Conservation (phyloP, 2,113 vertebrate genomes). For the Pelmatolapia mariae region DNA sequence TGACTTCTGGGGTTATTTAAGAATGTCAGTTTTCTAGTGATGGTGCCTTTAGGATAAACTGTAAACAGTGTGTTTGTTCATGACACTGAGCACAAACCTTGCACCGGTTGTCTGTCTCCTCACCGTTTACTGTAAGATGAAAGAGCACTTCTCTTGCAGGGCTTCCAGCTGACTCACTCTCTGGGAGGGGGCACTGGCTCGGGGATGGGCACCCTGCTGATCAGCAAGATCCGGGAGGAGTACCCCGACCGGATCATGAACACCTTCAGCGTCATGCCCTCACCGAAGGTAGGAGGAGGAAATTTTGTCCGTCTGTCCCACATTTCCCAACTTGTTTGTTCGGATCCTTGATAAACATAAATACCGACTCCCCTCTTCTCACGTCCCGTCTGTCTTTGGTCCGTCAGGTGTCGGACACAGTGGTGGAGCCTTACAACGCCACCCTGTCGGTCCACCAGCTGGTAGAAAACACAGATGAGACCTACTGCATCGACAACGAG, state of each 20-base stretch:
- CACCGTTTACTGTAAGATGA: background rate
- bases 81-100: background rate
- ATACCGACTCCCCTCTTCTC: background rate
- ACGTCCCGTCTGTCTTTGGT: accelerated
- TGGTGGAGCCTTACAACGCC: slow-evolving; percentile 92
- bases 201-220: slow-evolving; percentile 91
- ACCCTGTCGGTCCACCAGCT: slow-evolving; percentile 89
- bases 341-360: background rate
- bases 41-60: background rate
- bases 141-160: background rate
- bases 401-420: slow-evolving; percentile 80
- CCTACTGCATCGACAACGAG: slow-evolving; percentile 96
- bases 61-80: background rate
- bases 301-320: background rate
- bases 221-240: slow-evolving; percentile 93
- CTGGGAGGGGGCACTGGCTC: slow-evolving; percentile 76
- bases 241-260: slow-evolving; percentile 94
- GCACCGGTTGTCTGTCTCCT: background rate
- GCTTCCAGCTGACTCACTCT: slow-evolving; percentile 56
- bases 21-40: background rate
- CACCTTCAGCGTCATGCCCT: slow-evolving; percentile 94
- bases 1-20: background rate
- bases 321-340: background rate
- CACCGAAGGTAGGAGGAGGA: slow-evolving; percentile 74
- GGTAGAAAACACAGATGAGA: slow-evolving; percentile 93